phyloP scores from a whole-genome alignment of 2,113 vertebrate species.

The Dasyornis broadbenti region DNA sequence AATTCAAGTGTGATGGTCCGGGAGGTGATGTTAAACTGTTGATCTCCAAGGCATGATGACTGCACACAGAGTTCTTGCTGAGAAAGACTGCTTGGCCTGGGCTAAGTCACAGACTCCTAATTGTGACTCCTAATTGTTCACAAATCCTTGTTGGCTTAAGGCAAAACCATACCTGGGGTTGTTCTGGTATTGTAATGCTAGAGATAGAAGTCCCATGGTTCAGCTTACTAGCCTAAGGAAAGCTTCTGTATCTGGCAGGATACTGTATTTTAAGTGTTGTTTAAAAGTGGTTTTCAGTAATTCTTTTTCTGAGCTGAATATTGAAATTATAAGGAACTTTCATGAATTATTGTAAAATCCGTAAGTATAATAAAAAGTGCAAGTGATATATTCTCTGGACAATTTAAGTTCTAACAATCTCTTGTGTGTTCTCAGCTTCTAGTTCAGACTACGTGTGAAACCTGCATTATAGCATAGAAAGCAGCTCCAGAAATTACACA shows the following conservation, averaged over 20 bases:
- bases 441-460: not conserved
- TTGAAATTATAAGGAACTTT: not conserved
- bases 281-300: not conserved
- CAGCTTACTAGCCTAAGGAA: not conserved
- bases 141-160: not conserved
- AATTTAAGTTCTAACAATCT: not conserved
- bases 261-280: not conserved
- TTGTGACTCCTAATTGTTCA: not conserved
- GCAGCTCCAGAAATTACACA: not conserved
- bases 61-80: not conserved
- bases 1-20: rapidly evolving
- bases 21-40: not conserved
- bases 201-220: not conserved
- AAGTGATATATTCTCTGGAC: not conserved
- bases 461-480: not conserved
- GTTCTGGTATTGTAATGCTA: not conserved
- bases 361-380: not conserved
- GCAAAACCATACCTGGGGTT: not conserved
- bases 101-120: not conserved
- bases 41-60: not conserved
- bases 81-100: not conserved
- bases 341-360: not conserved
- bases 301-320: not conserved
- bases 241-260: not conserved
- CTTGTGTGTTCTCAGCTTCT: not conserved